phyloP scores from a whole-genome alignment of 2,113 vertebrate genomes.

The Callithrix jacchus region DNA sequence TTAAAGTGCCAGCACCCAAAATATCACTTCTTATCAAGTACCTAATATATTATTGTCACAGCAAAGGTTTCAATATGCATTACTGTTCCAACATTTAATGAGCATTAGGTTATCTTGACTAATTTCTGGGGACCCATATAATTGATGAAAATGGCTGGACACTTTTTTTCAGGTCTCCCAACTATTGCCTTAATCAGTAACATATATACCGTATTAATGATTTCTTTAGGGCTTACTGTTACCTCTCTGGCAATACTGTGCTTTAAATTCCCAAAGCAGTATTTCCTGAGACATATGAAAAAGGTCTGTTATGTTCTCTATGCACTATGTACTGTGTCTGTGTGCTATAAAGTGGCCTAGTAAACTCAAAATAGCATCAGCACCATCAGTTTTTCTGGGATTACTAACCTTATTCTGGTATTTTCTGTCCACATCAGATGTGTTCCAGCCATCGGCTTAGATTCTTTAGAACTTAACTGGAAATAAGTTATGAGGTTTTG shows the following conservation, averaged over 20 bases:
- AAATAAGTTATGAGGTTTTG: slow-evolving; percentile 9
- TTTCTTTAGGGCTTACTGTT: slow-evolving; percentile 11
- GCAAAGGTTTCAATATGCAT: not conserved
- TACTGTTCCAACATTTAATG: not conserved
- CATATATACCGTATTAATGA: not conserved
- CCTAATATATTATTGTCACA: not conserved
- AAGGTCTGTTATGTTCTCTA: slow-evolving; percentile 7
- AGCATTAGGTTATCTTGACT: not conserved
- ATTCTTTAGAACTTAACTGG: not conserved
- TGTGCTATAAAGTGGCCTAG: not conserved
- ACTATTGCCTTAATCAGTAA: not conserved
- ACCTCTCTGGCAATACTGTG: slow-evolving; percentile 54
- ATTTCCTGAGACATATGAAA: slow-evolving; percentile 8
- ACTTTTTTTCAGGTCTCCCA: not conserved
- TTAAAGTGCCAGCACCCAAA: not conserved
- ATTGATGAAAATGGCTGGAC: not conserved
- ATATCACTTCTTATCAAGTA: not conserved
- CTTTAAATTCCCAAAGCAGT: slow-evolving; percentile 49
- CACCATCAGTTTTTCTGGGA: not conserved
- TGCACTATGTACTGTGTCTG: not conserved
- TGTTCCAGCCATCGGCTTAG: not conserved
- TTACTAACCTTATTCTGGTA: not conserved
- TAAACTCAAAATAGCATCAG: not conserved
- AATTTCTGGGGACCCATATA: not conserved
- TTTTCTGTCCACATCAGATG: not conserved